Percentiles rank a stretch among this genome's conserved stretches.
Conservation (phyloP, 2,113 vertebrate genomes). For the Dasyornis broadbenti region DNA sequence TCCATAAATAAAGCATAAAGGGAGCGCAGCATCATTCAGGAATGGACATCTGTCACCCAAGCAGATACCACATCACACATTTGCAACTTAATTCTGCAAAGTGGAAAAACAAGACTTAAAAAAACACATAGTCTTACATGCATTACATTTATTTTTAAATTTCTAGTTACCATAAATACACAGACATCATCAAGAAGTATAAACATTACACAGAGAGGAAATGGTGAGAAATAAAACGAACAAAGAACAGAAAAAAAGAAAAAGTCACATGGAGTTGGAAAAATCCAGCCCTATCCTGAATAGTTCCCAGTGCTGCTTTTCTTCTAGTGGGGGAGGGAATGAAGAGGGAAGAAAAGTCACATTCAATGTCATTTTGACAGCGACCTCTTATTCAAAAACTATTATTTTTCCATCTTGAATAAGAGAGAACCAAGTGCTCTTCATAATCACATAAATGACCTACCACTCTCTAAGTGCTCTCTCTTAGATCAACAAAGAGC, state of each 20-base stretch:
- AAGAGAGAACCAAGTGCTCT: conserved; percentile 70
- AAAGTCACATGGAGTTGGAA: conserved; percentile 14
- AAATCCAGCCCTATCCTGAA: conserved; percentile 7
- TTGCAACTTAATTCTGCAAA: not conserved
- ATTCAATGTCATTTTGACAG: conserved; percentile 64
- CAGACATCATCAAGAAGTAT: conserved; percentile 1
- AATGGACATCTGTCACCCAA: conserved; percentile 40
- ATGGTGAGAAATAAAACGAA: not conserved
- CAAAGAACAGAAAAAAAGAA: conserved; percentile 21
- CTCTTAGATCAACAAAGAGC: conserved; percentile 70
- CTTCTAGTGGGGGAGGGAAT: not conserved
- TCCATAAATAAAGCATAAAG: conserved; percentile 33
- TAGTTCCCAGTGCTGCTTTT: not conserved
- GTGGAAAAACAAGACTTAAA: conserved; percentile 23
- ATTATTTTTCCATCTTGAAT: conserved; percentile 66
- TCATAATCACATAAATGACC: conserved; percentile 70
- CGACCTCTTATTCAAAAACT: conserved; percentile 64
- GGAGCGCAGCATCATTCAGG: conserved; percentile 22
- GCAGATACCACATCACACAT: conserved; percentile 38
- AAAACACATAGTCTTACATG: not conserved
- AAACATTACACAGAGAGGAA: conserved; percentile 30
- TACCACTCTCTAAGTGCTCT: conserved; percentile 65
- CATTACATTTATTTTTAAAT: conserved; percentile 15
- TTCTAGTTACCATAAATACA: conserved; percentile 50
- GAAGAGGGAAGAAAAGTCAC: conserved; percentile 37